Evolutionary conservation across 2,113 vertebrate species (phyloP), one percentile per base, ranked within the genome.

Genomic region (Charina bottae): DNA sequence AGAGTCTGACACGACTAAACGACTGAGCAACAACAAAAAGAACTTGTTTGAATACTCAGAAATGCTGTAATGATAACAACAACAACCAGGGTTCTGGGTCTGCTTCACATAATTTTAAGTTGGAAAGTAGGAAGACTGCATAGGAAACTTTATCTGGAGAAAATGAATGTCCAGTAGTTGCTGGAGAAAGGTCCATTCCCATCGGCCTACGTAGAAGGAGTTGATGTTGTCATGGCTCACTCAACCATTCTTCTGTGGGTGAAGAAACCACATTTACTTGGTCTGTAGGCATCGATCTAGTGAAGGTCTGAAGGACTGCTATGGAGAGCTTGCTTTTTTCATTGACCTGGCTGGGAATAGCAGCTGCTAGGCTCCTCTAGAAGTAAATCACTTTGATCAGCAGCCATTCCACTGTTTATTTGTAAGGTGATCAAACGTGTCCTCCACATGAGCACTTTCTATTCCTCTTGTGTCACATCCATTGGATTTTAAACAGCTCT

Each of bases 161-260:
- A 83, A 10, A 3, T 84, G 72, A 26, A n/a, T 58, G 3, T 5
- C 42, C 1, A 46, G 3, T 59, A 17, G 13, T 59, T 2, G 6
- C 54, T 83, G 15, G 13, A 83, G 56, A 13, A 26, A 83, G 23
- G 64, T 33, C 72, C 26, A 21, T 21, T 13, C 49, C n/a, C 23
- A 37, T 33, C 21, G 5, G 17, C 13, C 55, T 26, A 84, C 4
- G 6, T 23, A 60, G 78, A 21, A 56, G 62, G 87, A 15, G 24
- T 42, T 49, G 37, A 84, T 90, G 55, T 23, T 56, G 83, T 46
- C 56, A 59, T 59, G 23, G 33, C 15, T 21, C 55, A 84, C 37
- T 59, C 89, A 84, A 60, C 89, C 89, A 90, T 42, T 84, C 62
- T 88, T 88, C 89, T 21, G 37, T n/a, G 19, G 89, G 24, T 3